Evolutionary conservation across 2,113 vertebrate genomes (phyloP), one percentile per base, ranked within the genome.

Genomic region (Carettochelys insculpta): DNA sequence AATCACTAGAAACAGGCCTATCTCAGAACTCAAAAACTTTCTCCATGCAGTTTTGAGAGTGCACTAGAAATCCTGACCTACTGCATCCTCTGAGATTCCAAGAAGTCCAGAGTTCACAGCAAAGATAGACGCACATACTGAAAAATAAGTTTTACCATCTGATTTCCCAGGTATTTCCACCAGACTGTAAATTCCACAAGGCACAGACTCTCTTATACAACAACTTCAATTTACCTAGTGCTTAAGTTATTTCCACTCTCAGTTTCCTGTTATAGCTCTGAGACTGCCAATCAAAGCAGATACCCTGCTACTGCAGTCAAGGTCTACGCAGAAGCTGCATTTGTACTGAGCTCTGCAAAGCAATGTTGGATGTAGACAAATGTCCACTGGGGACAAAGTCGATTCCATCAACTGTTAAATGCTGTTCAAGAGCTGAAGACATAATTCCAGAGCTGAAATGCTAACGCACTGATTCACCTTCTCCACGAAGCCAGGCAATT

Each of bases 1-100:
- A 19, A 51, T 34, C 34, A 0, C 5, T 8, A 16, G 41, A 51
- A 11, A 1, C 0, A 34, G n/a, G 29, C n/a, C 1, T 0, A 11
- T 24, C 50, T 24, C 24, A 47, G 79, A 53, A 80, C 68, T 77
- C 61, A 79, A 68, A 73, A 51, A 56, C 43, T 93, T 87, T 61
- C 68, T 48, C 16, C 3, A 31, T 3, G 58, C 34, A 9, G 8
- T 29, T 50, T 22, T 7, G 68, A 43, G 75, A 24, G 53, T 1
- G 0, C 8, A 11, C 34, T 58, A n/a, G 47, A 17, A 8, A 8
- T 0, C 3, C 1, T 4, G 19, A 52, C 47, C 2, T 0, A 85
- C 48, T 1, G 47, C 34, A 90, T 54, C 54, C 41, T 20, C 77
- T 3, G n/a, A 58, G 25, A 10, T 19, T 43, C 19, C 80, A 27